These are phyloP conservation scores for Catocala sponsa DNA, from an alignment of 2,888 invertebrate genomes.

Conservation along the genomic window DNA sequence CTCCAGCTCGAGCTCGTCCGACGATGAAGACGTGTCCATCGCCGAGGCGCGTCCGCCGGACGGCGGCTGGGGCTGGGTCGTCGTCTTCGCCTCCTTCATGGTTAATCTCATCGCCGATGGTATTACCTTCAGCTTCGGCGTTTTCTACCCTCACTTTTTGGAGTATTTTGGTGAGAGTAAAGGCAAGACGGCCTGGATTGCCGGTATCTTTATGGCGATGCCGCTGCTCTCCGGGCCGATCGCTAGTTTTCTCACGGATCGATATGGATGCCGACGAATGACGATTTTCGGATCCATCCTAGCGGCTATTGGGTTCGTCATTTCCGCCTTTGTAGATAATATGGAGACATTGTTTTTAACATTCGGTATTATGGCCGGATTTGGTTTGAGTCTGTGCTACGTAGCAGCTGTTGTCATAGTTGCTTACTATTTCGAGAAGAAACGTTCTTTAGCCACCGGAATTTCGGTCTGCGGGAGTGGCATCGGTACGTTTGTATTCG, in stretches of 20 bases:
- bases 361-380: slow-evolving; percentile 94
- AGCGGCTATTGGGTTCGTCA: slow-evolving; percentile 92
- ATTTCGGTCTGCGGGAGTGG: slow-evolving; percentile 96
- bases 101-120: slow-evolving; percentile 97
- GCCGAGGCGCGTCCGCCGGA: slow-evolving; percentile 93
- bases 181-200: slow-evolving; percentile 96
- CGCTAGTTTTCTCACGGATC: slow-evolving; percentile 94
- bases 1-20: slow-evolving; percentile 87
- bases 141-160: slow-evolving; percentile 95
- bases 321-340: slow-evolving; percentile 92
- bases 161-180: slow-evolving; percentile 95
- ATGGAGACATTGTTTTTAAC: slow-evolving; percentile 94
- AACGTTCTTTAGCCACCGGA: slow-evolving; percentile 94
- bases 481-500: slow-evolving; percentile 95
- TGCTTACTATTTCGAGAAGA: slow-evolving; percentile 96
- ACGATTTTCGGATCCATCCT: slow-evolving; percentile 93
- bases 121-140: slow-evolving; percentile 96
- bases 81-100: slow-evolving; percentile 96
- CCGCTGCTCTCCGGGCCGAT: slow-evolving; percentile 95
- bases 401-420: slow-evolving; percentile 97
- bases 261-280: slow-evolving; percentile 94
- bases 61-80: slow-evolving; percentile 98
- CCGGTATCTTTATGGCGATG: slow-evolving; percentile 96
- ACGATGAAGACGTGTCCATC: slow-evolving; percentile 89
- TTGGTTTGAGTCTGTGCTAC: slow-evolving; percentile 95